Evolutionary conservation across 1,140 invertebrate species (phyloP).

Genomic region (Gyrodactylus salaris): DNA sequence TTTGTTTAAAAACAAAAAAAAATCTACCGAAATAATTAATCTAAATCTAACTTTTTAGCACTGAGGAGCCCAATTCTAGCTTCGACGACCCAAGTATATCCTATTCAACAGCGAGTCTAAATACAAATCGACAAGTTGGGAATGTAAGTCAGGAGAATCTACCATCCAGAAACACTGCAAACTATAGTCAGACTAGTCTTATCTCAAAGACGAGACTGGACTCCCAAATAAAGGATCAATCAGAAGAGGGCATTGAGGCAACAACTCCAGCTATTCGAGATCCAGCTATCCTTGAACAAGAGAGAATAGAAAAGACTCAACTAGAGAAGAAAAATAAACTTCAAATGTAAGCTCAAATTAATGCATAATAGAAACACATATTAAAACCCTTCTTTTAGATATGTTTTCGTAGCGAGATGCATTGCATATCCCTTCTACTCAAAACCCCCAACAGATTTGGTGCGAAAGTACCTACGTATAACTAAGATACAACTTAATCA

Average conservation of each 20-base stretch:
- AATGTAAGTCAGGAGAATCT: neutral
- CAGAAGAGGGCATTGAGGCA: neutral
- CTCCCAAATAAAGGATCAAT: neutral
- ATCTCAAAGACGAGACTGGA: neutral
- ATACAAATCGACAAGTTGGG: no score
- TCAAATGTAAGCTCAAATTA: no score
- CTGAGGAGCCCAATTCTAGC: no score
- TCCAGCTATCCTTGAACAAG: neutral
- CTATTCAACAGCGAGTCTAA: neutral
- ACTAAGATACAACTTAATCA: constrained; percentile 74
- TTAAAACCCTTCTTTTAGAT: no score
- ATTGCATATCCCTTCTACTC: constrained; percentile 96
- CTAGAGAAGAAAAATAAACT: neutral
- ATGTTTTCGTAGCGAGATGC: constrained; percentile 87
- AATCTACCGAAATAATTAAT: no score
- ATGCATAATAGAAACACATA: no score
- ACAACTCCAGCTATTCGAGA: neutral
- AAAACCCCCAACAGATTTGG: constrained; percentile 92
- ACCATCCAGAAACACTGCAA: neutral
- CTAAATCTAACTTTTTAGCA: no score
- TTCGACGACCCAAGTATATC: neutral
- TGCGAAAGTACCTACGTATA: constrained; percentile 34
- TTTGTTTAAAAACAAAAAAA: neutral
- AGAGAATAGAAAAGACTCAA: neutral
- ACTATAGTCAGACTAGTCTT: neutral